Conservation (phyloP, 2,888 invertebrate genomes). For the Thymelicus acteon region DNA sequence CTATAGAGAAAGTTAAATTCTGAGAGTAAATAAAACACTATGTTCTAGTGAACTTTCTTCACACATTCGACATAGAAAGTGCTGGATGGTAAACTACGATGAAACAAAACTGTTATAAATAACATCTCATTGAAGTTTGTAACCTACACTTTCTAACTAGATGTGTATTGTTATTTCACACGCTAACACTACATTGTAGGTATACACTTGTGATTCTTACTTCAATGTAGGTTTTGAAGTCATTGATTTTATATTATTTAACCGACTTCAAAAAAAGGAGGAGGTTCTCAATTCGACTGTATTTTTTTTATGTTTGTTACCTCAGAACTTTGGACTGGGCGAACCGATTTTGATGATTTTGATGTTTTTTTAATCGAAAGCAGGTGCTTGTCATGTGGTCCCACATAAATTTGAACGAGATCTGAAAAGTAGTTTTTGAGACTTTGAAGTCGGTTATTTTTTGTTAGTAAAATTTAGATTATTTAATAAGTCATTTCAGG, state of each 20-base stretch:
- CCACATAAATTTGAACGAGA: no score
- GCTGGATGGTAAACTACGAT: neutral
- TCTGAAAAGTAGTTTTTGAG: no score
- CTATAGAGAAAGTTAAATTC: neutral
- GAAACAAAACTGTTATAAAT: conserved; percentile 5
- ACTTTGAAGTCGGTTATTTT: no score
- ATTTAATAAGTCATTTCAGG: neutral
- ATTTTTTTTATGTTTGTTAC: no score
- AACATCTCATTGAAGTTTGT: conserved; percentile 10
- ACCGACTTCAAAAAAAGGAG: no score
- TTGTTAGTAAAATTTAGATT: no score
- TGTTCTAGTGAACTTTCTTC: conserved; percentile 16
- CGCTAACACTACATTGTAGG: conserved; percentile 11
- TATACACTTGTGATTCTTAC: neutral
- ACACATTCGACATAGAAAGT: conserved; percentile 23
- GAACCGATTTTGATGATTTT: no score
- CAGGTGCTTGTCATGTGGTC: no score
- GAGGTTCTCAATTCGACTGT: no score
- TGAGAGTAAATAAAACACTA: neutral
- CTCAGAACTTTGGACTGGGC: no score
- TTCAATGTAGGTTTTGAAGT: neutral
- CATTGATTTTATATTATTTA: neutral
- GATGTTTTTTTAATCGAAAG: no score
- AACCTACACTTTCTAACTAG: conserved; percentile 12
- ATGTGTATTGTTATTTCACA: conserved; percentile 10